Percentiles rank a stretch among this genome's conserved stretches.
Conservation (phyloP, 2,888 invertebrate species). For the Cephus nigrinus region DNA sequence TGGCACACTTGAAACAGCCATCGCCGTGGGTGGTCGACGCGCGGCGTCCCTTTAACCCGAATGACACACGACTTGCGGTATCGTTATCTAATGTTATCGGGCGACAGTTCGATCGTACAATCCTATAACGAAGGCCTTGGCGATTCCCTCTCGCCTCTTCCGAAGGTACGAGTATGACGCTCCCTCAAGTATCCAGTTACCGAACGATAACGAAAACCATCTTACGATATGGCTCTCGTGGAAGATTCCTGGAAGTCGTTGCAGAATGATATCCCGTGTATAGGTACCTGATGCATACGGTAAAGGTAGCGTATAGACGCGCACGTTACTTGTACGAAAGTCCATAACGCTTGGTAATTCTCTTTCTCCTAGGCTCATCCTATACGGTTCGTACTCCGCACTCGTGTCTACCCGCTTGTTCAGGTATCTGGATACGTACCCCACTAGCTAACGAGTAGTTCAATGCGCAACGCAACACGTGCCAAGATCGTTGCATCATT, state of each 20-base stretch:
- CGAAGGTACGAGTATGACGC: background rate
- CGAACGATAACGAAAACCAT: background rate
- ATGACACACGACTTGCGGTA: conserved; percentile 14
- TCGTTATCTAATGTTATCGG: conserved; percentile 19
- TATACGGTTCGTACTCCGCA: background rate
- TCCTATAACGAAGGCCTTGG: background rate
- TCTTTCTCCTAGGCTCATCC: background rate
- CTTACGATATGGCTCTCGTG: background rate
- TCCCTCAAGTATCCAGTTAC: background rate
- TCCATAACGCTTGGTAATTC: background rate
- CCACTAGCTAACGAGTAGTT: conserved; percentile 27
- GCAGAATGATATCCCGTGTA: background rate
- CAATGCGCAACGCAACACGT: conserved; percentile 44
- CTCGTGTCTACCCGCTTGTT: background rate
- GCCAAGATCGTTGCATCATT: conserved; percentile 50
- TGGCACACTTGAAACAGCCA: conserved; percentile 12
- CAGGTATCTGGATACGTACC: background rate
- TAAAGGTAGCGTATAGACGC: background rate
- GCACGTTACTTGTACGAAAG: background rate
- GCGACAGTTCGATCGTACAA: conserved; percentile 9
- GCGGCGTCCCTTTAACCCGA: conserved; percentile 12
- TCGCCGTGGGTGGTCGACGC: conserved; percentile 16
- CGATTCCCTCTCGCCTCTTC: background rate
- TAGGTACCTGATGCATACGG: background rate
- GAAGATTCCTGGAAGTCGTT: background rate